Evolutionary conservation across 2,797 vertebrate genomes (phyloP), one percentile per base, ranked within the genome.

Genomic region (Xiphorhynchus erythropygius): DNA sequence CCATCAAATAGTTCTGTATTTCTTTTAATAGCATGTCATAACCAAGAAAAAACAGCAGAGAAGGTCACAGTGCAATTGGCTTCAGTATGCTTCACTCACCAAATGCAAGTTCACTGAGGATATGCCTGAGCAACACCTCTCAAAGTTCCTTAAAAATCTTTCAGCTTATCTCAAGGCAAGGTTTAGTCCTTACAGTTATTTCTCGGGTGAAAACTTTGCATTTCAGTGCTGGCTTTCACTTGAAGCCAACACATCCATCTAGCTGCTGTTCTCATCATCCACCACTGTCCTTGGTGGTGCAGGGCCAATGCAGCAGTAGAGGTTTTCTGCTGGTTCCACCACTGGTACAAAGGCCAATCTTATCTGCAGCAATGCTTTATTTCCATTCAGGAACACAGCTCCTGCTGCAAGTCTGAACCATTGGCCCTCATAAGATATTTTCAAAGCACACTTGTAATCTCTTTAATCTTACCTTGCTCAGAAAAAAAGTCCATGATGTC

Each of bases 391-490:
- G 32, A 79, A 25, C 76, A 87, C 13, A 13, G 30, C 11, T 47
- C 37, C 56, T 17, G 11, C 87, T 79, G 56, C 47, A 93, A 93
- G 56, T 57, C 69, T 64, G 74, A 84, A 73, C 22, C 28, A 57
- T 74, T 46, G 47, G 88, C 44, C 60, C 37, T 71, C 64, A 37
- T 53, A 87, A 76, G 27, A 47, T 42, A 57, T 64, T 96, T 94
- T 91, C 90, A 94, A 95, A 91, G 83, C n/a, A 82, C 23, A 6
- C 46, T 88, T 35, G 32, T 94, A 94, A 94, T 79, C 85, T 74
- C 77, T 96, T 94, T 96, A 90, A 93, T 94, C 95, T 95, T 82
- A 41, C 56, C 19, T 44, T 82, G 63, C 65, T 91, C 76, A 91
- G 60, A 79, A 94, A 86, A 81, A 39, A 88, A 91, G 77, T 71